phyloP scores from a whole-genome alignment of 2,888 invertebrate genomes.

The Oligia fasciuncula region DNA sequence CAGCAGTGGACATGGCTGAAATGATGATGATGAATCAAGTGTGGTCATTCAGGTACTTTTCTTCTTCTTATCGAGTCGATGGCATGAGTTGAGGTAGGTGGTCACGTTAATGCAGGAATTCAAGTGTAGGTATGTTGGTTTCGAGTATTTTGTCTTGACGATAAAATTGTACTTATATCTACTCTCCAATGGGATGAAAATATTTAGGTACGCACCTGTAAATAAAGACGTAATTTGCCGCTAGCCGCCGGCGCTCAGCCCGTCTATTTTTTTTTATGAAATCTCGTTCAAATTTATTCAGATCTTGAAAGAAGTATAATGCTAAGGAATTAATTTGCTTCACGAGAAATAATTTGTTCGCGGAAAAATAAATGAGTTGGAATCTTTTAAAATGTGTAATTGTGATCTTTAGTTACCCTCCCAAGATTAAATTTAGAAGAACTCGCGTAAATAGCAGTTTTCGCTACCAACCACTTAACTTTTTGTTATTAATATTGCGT shows the following conservation, averaged over 20 bases:
- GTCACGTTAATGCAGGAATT: background rate
- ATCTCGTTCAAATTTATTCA: slow-evolving; percentile 87
- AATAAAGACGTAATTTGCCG: slow-evolving; percentile 88
- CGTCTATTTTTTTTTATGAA: slow-evolving; percentile 85
- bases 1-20: too few relatives aligned
- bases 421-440: slow-evolving; percentile 79
- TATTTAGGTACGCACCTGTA: slow-evolving; percentile 79
- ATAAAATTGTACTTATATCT: slow-evolving; percentile 53
- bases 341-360: slow-evolving; percentile 83
- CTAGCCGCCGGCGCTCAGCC: slow-evolving; percentile 83
- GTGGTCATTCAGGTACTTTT: background rate
- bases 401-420: slow-evolving; percentile 82
- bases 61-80: background rate
- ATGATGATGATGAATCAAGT: too few relatives aligned
- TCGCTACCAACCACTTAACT: slow-evolving; percentile 65
- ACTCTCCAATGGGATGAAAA: slow-evolving; percentile 73
- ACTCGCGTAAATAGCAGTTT: slow-evolving; percentile 72
- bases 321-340: slow-evolving; percentile 88
- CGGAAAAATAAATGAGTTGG: slow-evolving; percentile 85
- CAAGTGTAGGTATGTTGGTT: background rate
- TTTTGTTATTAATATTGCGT: slow-evolving; percentile 56
- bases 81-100: background rate
- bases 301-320: slow-evolving; percentile 88
- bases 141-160: slow-evolving; percentile 27
- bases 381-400: slow-evolving; percentile 84